Evolutionary conservation across 2,797 vertebrate species (phyloP), one percentile per base, ranked within the genome.

Genomic region (Erethizon dorsatum): DNA sequence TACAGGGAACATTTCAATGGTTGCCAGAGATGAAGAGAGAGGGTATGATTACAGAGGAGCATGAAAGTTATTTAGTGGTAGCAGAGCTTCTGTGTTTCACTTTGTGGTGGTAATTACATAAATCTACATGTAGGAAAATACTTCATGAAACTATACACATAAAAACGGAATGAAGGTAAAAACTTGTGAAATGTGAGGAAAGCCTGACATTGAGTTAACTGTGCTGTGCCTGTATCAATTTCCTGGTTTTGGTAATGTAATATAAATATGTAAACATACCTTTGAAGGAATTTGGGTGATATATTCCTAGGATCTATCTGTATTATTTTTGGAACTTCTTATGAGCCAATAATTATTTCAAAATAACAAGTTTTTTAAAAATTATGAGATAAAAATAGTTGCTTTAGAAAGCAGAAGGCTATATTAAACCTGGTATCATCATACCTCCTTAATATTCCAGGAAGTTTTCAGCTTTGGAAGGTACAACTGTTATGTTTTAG

Each of bases 381-480:
- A 71, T 54, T 91, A 83, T 86, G 52, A 59, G 20, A 95, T 28
- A 91, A 80, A 79, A 80, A 61, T 24, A 79, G 33, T 54, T 80
- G 17, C 18, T 85, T 95, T 79, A 73, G 10, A 63, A 61, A 88
- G n/a, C 24, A 77, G 73, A 83, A 83, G 61, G 10, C 57, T 24
- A 84, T 59, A 77, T 57, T 57, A 84, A 90, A 67, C 15, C 67
- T 84, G 26, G 12, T 67, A 13, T 41, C 24, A 69, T 41, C 37
- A 45, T 78, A 78, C 69, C 28, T 33, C 31, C 61, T 79, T 78
- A 89, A n/a, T 13, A 41, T 28, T n/a, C 59, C 15, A 94, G n/a
- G 31, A 75, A 83, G 56, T 54, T 63, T 69, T 88, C 59, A 47
- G 47, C 3, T 88, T 94, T 73, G 80, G 54, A 94, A 78, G 77